Evolutionary conservation across 2,797 vertebrate genomes (phyloP).

Genomic region (Darevskia nairensis): DNA sequence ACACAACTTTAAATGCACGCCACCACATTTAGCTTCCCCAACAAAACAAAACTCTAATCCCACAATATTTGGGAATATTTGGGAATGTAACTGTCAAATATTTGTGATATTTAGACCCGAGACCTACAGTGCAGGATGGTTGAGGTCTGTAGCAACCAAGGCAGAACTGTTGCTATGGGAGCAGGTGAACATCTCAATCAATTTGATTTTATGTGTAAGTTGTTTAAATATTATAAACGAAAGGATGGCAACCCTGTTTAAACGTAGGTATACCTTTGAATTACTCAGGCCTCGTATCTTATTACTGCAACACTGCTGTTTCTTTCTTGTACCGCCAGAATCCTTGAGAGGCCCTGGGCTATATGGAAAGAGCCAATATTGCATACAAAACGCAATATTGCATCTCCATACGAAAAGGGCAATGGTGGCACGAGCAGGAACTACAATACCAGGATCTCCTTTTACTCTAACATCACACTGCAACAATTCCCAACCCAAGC

Average conservation of each 20-base stretch:
- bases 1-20: background rate
- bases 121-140: background rate
- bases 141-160: background rate
- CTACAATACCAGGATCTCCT: background rate
- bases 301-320: background rate
- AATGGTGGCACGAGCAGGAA: background rate
- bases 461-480: background rate
- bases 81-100: background rate
- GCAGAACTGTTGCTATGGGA: background rate
- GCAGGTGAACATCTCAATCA: background rate
- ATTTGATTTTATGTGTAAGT: background rate
- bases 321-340: background rate
- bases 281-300: background rate
- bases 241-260: background rate
- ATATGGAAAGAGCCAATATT: background rate
- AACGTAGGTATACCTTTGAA: background rate
- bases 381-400: no score
- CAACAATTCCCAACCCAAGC: background rate
- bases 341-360: background rate
- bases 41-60: background rate
- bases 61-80: background rate
- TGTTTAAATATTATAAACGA: background rate
- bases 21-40: background rate
- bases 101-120: no score
- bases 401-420: background rate